phyloP scores from a whole-genome alignment of 2,113 vertebrate species.

The Charadrius vociferus region DNA sequence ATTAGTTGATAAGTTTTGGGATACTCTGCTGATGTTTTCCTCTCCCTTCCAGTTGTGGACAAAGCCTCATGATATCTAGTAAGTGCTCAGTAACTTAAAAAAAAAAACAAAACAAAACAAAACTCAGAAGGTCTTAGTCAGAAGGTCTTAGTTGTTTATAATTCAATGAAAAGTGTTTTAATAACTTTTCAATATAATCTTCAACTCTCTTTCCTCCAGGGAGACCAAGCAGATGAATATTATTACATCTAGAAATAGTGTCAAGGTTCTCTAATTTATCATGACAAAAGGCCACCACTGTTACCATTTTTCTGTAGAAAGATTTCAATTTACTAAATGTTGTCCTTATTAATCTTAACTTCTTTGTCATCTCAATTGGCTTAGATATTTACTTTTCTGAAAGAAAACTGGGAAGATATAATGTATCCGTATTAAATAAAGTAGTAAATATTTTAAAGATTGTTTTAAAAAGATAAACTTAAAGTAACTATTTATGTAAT shows the following conservation, averaged over 20 bases:
- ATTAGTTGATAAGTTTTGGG: neutral
- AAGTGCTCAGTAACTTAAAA: neutral
- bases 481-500: neutral
- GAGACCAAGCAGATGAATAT: neutral
- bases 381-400: neutral
- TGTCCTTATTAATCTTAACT: neutral
- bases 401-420: neutral
- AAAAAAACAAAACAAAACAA: too few species aligned
- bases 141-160: neutral
- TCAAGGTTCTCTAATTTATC: neutral
- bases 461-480: neutral
- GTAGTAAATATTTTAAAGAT: neutral
- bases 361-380: neutral
- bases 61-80: neutral
- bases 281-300: neutral
- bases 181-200: neutral
- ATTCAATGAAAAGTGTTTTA: neutral
- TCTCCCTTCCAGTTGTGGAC: neutral
- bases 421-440: neutral
- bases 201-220: neutral
- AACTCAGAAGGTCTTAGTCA: too few species aligned
- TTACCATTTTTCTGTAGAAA: neutral
- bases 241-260: neutral
- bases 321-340: neutral
- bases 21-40: neutral